phyloP scores from a whole-genome alignment of 2,113 vertebrate species.

The Alces alces region DNA sequence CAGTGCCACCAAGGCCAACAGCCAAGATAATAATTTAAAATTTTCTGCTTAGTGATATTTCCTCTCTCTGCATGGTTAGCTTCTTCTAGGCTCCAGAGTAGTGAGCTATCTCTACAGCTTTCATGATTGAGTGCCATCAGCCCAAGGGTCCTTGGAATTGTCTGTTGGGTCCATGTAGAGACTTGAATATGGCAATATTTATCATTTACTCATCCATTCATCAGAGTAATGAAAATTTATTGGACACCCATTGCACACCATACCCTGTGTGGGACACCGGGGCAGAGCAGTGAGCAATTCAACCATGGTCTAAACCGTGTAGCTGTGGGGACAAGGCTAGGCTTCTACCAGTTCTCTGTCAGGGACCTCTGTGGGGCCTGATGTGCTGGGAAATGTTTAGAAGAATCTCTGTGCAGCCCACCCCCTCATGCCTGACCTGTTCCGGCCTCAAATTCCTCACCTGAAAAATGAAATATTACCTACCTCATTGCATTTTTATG shows the following conservation, averaged over 20 bases:
- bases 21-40: neutral
- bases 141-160: neutral
- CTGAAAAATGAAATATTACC: neutral
- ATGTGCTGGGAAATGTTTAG: neutral
- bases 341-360: neutral
- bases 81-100: neutral
- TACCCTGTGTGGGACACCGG: neutral
- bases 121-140: neutral
- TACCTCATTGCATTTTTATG: neutral
- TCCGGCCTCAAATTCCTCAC: neutral
- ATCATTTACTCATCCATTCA: neutral
- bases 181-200: neutral
- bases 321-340: neutral
- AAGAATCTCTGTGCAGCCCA: neutral
- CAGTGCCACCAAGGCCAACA: neutral
- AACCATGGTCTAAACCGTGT: rapidly evolving
- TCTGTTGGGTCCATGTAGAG: neutral
- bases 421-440: neutral
- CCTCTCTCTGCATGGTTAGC: neutral
- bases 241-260: neutral
- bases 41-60: constrained; percentile 23
- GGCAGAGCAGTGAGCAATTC: neutral
- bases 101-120: neutral
- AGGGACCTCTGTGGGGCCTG: neutral
- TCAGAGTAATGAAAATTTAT: neutral